Percentiles rank a stretch among this genome's conserved stretches.
Conservation (phyloP, 2,888 invertebrate genomes). For the Lamellibrachia columna region DNA sequence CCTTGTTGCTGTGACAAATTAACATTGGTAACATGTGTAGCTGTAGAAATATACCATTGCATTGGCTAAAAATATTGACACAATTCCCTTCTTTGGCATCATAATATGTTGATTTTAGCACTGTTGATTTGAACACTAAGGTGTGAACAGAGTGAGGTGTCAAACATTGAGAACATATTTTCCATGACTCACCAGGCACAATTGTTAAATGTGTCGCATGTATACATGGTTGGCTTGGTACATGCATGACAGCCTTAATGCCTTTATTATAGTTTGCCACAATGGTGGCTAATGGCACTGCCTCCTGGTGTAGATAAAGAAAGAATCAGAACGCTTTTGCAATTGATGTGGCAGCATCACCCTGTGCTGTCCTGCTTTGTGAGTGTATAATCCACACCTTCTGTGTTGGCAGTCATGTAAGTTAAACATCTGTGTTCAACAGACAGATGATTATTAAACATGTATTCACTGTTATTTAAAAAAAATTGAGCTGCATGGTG, state of each 20-base stretch:
- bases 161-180: no score
- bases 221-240: not conserved
- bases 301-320: no score
- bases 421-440: not conserved
- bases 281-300: no score
- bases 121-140: not conserved
- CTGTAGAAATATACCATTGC: not conserved
- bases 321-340: no score
- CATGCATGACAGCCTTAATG: not conserved
- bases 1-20: not conserved
- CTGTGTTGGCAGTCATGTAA: no score
- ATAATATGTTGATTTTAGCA: not conserved
- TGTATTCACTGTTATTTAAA: not conserved
- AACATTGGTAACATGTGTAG: not conserved
- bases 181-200: not conserved
- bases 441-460: not conserved
- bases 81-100: not conserved
- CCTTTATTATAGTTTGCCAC: not conserved
- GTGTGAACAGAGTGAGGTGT: not conserved
- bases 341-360: no score
- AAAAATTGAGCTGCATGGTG: not conserved
- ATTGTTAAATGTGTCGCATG: not conserved
- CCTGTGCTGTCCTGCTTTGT: no score
- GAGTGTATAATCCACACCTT: no score
- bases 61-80: not conserved